Percentiles rank a stretch among this genome's conserved stretches.
These are phyloP conservation scores for Periparus ater DNA, from an alignment of 2,797 vertebrate genomes.

Conservation along the genomic window DNA sequence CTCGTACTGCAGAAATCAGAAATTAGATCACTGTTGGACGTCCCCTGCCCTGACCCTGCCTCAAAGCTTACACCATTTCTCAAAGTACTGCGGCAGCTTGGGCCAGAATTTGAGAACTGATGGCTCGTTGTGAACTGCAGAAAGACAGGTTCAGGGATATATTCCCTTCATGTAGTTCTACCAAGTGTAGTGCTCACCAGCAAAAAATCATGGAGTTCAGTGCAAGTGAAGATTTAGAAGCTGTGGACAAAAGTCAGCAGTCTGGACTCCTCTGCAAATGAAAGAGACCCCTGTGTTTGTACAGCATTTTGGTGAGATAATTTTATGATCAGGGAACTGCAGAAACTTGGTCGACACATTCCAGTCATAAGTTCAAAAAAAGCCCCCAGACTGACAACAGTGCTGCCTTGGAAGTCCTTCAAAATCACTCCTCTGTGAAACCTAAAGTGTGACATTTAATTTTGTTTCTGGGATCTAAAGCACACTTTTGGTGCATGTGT, in stretches of 20 bases:
- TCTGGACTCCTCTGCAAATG: background rate
- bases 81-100: background rate
- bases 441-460: background rate
- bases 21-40: background rate
- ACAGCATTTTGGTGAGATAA: background rate
- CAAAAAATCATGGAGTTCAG: background rate
- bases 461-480: background rate
- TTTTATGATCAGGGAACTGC: constrained; percentile 24
- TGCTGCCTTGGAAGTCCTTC: constrained; percentile 22
- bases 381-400: rapidly evolving
- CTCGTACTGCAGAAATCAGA: background rate
- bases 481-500: rapidly evolving
- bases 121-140: background rate
- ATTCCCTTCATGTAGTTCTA: background rate
- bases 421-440: constrained; percentile 11
- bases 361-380: background rate
- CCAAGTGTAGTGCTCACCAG: background rate
- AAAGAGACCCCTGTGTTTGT: constrained; percentile 40
- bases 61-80: background rate
- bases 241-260: background rate
- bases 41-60: background rate
- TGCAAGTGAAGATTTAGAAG: background rate
- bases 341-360: background rate
- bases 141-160: background rate
- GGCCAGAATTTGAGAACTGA: background rate